phyloP scores from a whole-genome alignment of 2,113 vertebrate genomes.

The Phalacrocorax brasilianus region DNA sequence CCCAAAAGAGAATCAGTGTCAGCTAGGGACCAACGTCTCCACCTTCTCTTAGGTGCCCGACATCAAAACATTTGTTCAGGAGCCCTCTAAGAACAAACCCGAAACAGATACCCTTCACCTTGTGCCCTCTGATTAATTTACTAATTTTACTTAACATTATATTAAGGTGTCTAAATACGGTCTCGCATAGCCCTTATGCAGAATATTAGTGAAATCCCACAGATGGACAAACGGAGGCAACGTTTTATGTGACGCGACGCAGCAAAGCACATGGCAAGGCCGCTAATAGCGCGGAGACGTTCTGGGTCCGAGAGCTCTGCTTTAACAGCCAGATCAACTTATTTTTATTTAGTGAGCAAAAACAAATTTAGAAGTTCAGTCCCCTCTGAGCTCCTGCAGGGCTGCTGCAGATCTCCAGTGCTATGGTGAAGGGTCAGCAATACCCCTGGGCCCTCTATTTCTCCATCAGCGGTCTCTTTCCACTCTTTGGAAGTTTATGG shows the following conservation, averaged over 20 bases:
- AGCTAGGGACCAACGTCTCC: neutral
- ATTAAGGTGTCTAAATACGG: neutral
- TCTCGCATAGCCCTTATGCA: fast-evolving
- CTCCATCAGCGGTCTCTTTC: neutral
- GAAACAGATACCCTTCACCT: neutral
- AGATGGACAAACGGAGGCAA: neutral
- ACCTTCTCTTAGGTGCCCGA: neutral
- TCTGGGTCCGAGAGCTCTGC: neutral
- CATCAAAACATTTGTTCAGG: neutral
- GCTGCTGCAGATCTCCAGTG: neutral
- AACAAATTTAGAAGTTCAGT: fast-evolving
- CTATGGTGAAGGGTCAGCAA: neutral
- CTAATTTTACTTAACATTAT: neutral
- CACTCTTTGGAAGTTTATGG: neutral
- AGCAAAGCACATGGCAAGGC: fast-evolving
- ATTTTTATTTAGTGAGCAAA: neutral
- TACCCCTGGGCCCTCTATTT: neutral
- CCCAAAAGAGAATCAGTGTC: neutral
- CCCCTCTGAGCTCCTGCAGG: neutral
- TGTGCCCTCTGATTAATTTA: neutral
- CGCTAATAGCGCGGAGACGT: fast-evolving
- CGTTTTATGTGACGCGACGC: fast-evolving
- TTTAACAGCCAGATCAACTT: neutral
- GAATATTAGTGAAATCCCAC: neutral
- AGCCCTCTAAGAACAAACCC: neutral